Conservation (phyloP, 2,113 vertebrate genomes). For the Falcunculus frontatus region DNA sequence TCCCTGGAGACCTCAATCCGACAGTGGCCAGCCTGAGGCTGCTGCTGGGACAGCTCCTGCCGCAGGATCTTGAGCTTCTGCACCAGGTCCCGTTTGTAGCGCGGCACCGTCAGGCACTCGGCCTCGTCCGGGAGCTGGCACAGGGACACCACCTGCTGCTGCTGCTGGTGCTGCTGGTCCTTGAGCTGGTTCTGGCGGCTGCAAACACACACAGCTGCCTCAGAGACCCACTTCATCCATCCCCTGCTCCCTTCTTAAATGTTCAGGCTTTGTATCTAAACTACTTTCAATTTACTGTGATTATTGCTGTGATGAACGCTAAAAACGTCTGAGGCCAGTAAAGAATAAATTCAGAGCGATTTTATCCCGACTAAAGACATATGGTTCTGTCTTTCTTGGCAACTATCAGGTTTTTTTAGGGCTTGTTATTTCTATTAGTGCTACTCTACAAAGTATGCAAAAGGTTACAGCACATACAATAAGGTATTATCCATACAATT, state of each 20-base stretch:
- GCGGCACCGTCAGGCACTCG: conserved; percentile 90
- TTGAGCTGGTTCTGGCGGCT: conserved; percentile 87
- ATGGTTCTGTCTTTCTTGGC: conserved; percentile 31
- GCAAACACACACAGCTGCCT: conserved; percentile 10
- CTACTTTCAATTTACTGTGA: neutral
- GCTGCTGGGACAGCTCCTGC: conserved; percentile 95
- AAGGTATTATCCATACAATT: conserved; percentile 14
- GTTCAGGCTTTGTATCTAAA: neutral
- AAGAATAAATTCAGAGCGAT: neutral
- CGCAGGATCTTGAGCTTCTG: conserved; percentile 97
- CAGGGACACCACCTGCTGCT: conserved; percentile 78
- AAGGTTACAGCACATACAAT: conserved; percentile 7
- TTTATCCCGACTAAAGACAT: neutral
- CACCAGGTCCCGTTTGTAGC: conserved; percentile 95
- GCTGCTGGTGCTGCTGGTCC: conserved; percentile 81
- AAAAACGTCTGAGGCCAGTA: neutral
- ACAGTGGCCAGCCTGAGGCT: conserved; percentile 97
- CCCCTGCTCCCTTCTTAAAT: neutral
- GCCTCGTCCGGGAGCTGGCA: conserved; percentile 88
- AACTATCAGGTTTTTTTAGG: neutral
- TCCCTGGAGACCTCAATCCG: conserved; percentile 97
- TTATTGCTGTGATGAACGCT: neutral
- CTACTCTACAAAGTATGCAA: neutral
- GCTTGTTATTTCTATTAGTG: conserved; percentile 31
- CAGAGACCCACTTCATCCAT: neutral